Evolutionary conservation across 1,140 invertebrate genomes (phyloP).

Genomic region (Papilio polyxenes): DNA sequence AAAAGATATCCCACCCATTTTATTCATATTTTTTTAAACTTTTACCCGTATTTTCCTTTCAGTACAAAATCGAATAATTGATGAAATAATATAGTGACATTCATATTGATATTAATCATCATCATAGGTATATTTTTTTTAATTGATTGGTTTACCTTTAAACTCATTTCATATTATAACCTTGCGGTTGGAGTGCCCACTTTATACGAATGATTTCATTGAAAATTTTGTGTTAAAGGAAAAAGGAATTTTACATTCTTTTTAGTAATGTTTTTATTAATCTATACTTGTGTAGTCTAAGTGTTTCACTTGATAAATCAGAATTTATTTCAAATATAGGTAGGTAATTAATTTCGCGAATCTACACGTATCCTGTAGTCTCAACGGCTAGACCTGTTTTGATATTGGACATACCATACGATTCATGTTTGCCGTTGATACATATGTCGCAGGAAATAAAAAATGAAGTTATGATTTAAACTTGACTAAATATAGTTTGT

Average conservation of each 20-base stretch:
- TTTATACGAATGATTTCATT: not conserved
- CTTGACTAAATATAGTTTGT: not conserved
- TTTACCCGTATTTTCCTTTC: not conserved
- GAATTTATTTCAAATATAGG: not conserved
- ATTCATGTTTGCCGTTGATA: not conserved
- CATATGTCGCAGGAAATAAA: not conserved
- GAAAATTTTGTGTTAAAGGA: not conserved
- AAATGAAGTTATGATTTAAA: not conserved
- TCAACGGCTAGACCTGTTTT: too few relatives aligned
- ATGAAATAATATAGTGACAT: not conserved
- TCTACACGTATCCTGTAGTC: too few relatives aligned
- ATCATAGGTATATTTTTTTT: not conserved
- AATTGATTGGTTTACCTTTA: not conserved
- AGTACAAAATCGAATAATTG: not conserved
- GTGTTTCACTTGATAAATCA: not conserved
- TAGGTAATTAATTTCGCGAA: too few relatives aligned
- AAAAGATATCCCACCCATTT: not conserved
- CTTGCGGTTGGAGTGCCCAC: not conserved
- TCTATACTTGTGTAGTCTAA: not conserved
- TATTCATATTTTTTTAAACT: not conserved
- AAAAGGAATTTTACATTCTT: not conserved
- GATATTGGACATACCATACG: too few relatives aligned
- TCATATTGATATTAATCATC: not conserved
- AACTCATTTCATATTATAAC: not conserved
- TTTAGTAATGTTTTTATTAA: not conserved